Evolutionary conservation across 2,888 invertebrate species (phyloP), one percentile per base, ranked within the genome.

Genomic region (Ferdinandea cuprea): DNA sequence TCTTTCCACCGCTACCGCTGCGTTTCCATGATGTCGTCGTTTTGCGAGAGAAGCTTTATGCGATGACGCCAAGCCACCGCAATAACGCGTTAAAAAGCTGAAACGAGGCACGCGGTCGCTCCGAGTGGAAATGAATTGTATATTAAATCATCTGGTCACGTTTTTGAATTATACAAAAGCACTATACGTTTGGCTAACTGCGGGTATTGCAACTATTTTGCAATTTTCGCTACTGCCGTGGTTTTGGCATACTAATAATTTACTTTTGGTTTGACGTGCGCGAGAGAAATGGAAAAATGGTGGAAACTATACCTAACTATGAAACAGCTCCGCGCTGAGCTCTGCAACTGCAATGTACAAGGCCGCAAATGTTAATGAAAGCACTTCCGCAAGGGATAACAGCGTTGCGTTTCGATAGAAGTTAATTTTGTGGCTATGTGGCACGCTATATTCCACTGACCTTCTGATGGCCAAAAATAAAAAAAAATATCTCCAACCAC

Each of bases 111-210:
- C 30, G 19, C 15, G n/a, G 32, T 42, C 25, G 9, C 11, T 9
- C 8, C 5, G 1, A 28, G 2, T 46, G 44, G 25, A 11, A 48
- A 63, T 48, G 37, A 42, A 48, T 58, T 52, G 13, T 40, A 58
- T 65, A 76, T 81, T 76, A 81, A 76, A 81, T 81, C 76, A 81
- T 81, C 46, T 71, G 80, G 69, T 76, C 76, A 69, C 80, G 74
- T 81, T 81, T 69, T 69, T 81, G 80, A 81, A 81, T 81, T 65
- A 81, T 81, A 63, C 69, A 81, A 17, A 46, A 65, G 66, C 13
- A 46, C 69, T 74, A n/a, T n/a, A 58, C 69, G 52, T 69, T 69
- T 68, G 61, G 54, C 68, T 69, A 74, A 80, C 79, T 68, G 68
- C 17, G 37, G 68, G 54, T 61, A 66, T 69, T 50, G 63, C 76